Evolutionary conservation across 2,797 vertebrate species (phyloP).

Genomic region (Chrysocyon brachyurus): DNA sequence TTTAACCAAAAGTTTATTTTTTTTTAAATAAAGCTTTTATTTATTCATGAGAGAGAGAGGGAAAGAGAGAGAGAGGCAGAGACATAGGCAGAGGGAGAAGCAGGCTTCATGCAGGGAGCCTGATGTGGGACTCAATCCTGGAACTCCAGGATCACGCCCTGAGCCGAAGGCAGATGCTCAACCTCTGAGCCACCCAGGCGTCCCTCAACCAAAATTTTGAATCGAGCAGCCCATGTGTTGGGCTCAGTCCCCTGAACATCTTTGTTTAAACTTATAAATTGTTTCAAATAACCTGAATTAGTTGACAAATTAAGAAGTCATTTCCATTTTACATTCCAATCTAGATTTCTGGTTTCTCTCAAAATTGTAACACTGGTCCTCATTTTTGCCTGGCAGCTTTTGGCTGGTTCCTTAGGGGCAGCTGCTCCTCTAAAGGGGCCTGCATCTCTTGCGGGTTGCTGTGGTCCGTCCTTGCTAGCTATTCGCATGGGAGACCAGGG

Average conservation of each 20-base stretch:
- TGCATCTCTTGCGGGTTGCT: background rate
- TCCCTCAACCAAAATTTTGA: background rate
- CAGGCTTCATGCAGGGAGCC: too few species aligned
- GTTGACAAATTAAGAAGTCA: conserved; percentile 14
- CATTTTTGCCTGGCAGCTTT: background rate
- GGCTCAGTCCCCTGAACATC: background rate
- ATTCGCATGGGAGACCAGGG: background rate
- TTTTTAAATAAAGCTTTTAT: too few species aligned
- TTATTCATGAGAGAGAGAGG: too few species aligned
- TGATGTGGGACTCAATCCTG: too few species aligned
- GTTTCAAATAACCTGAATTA: conserved; percentile 59
- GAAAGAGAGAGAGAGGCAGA: too few species aligned
- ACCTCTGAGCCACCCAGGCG: too few species aligned
- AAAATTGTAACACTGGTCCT: background rate
- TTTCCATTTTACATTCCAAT: conserved; percentile 1
- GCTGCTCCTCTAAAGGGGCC: background rate
- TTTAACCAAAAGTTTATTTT: background rate
- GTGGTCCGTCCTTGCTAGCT: fast-evolving
- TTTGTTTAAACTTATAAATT: conserved; percentile 14
- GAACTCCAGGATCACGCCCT: too few species aligned
- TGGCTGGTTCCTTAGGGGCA: background rate
- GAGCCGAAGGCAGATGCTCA: too few species aligned
- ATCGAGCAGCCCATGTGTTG: background rate
- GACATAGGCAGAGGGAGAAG: too few species aligned
- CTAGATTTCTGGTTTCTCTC: conserved; percentile 58